Evolutionary conservation across 1,140 invertebrate species (phyloP), one percentile per base, ranked within the genome.

Genomic region (Venturia canescens): DNA sequence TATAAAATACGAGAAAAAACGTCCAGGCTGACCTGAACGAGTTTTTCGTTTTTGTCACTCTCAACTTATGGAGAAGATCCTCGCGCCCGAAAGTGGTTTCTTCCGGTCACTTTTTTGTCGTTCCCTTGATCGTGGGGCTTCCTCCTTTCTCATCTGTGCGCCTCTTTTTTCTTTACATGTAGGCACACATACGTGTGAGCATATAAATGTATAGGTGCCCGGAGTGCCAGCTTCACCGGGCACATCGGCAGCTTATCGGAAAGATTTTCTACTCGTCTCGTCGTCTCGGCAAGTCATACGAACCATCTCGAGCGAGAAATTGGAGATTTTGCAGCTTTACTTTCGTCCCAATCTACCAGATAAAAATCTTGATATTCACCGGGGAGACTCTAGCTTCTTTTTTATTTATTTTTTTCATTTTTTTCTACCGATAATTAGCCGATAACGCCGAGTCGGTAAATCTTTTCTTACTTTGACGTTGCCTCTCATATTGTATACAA

Each of bases 91-190:
- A 77, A 77, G 75, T 77, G 75, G 57, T 77, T 77, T 77, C 75
- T 77, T 77, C 75, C 75, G 75, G 75, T 77, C 75, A 77, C 57
- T 77, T 77, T 77, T 77, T 77, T 63, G 60, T 23, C 60, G 21
- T 63, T 29, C 66, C 13, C 13, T 31, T 69, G 66, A 69, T 69
- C 66, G 66, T 60, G 13, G 66, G 27, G 26, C 66, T 31, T 69
- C 66, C 15, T 69, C 66, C 66, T 31, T 18, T 16, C 26, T 69
- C 29, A 18, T 31, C 27, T 69, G 29, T 18, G 23, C 23, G 1
- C 15, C n/a, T 4, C 26, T 69, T 69, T 69, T n/a, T 69, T 69
- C n/a, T 27, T 63, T 26, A 1, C 26, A 27, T 23, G 23, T 15
- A 63, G n/a, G n/a, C n/a, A n/a, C 27, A 69, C 31, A 29, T 63